phyloP scores from a whole-genome alignment of 2,797 vertebrate genomes.

The Lacerta agilis region DNA sequence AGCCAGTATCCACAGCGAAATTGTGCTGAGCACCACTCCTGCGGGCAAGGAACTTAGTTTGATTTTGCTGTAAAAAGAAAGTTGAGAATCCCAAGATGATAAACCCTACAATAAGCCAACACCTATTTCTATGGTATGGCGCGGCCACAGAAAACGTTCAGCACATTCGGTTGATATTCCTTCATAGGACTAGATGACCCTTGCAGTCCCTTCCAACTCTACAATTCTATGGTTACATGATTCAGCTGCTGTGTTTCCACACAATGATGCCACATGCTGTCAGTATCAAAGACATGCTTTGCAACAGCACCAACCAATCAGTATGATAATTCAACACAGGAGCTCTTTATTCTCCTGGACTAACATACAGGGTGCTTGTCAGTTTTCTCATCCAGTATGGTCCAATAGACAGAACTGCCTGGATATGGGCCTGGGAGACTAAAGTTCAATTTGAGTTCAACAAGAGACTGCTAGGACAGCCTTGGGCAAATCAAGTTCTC shows the following conservation, averaged over 20 bases:
- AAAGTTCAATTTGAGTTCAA: constrained; percentile 13
- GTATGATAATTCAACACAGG: neutral
- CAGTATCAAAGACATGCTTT: neutral
- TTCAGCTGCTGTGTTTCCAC: neutral
- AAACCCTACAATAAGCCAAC: neutral
- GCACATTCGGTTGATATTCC: neutral
- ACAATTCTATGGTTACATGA: neutral
- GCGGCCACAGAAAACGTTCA: neutral
- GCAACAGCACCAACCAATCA: neutral
- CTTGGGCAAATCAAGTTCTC: constrained; percentile 10
- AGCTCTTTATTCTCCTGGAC: neutral
- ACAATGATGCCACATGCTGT: neutral
- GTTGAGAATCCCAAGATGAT: neutral
- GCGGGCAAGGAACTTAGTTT: neutral
- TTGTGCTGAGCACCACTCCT: neutral
- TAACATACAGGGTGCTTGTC: neutral
- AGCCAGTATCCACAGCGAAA: neutral
- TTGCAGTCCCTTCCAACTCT: neutral
- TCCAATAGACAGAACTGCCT: neutral
- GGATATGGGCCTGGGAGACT: neutral
- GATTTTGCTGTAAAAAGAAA: neutral
- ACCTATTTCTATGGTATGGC: neutral
- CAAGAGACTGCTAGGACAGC: neutral
- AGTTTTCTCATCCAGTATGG: neutral
- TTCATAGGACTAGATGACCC: too few relatives aligned